These are phyloP conservation scores for Eilema griseolum DNA, from an alignment of 2,888 invertebrate genomes.

Conservation along the genomic window DNA sequence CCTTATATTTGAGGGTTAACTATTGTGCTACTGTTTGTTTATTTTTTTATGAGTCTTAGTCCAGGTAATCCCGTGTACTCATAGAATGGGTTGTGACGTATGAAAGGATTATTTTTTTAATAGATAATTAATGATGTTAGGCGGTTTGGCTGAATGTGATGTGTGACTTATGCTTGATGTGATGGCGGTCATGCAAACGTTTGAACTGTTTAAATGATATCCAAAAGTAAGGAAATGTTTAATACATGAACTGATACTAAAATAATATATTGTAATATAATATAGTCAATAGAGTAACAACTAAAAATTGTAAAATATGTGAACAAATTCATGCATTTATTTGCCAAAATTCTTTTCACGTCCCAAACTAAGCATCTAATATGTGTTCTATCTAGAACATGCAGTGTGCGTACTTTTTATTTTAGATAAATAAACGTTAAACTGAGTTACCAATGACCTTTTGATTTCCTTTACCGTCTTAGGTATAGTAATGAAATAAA, in stretches of 20 bases:
- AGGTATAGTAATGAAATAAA: no score
- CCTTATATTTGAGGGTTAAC: conserved; percentile 68
- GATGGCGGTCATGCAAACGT: conserved; percentile 18
- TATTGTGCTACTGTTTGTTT: conserved; percentile 75
- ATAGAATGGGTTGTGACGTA: conserved; percentile 81
- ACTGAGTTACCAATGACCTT: no score
- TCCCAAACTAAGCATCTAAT: no score
- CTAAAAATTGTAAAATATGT: no score
- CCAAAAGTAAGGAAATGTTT: background rate
- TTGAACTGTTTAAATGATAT: background rate
- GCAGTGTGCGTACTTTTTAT: no score
- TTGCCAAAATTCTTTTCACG: no score
- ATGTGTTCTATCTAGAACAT: no score
- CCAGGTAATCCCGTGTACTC: conserved; percentile 84
- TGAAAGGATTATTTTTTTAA: conserved; percentile 84
- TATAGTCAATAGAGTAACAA: no score
- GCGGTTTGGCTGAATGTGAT: conserved; percentile 58
- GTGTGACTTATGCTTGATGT: conserved; percentile 50
- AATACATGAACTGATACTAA: background rate
- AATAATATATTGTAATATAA: no score
- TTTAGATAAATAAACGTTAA: no score
- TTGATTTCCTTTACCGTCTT: no score
- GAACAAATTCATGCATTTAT: no score
- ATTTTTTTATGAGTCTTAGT: conserved; percentile 79
- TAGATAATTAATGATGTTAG: conserved; percentile 84